Evolutionary conservation across 2,888 invertebrate species (phyloP).

Genomic region (Shargacucullia verbasci): DNA sequence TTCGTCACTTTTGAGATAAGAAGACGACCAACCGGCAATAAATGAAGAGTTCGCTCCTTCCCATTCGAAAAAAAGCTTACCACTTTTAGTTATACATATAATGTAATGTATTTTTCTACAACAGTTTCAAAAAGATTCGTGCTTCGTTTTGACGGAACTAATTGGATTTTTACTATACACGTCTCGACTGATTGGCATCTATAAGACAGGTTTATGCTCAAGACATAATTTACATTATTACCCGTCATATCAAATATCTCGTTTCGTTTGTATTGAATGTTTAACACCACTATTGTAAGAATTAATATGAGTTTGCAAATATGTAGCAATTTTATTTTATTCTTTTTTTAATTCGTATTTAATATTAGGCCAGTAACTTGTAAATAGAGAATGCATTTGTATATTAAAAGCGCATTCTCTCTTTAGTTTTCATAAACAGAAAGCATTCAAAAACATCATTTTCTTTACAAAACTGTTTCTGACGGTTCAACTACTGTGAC

Average conservation of each 20-base stretch:
- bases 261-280: slow-evolving; percentile 14
- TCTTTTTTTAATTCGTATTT: too few relatives aligned
- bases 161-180: slow-evolving; percentile 1
- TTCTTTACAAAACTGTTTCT: neutral
- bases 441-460: neutral
- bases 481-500: slow-evolving; percentile 17
- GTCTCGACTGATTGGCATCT: slow-evolving; percentile 17
- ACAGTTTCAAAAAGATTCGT: neutral
- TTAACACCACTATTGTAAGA: slow-evolving; percentile 1
- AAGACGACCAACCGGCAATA: too few relatives aligned
- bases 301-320: too few relatives aligned
- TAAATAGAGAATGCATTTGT: too few relatives aligned
- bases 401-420: too few relatives aligned
- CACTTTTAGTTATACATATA: too few relatives aligned
- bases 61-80: too few relatives aligned
- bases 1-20: too few relatives aligned
- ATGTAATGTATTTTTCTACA: too few relatives aligned
- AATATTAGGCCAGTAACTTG: too few relatives aligned
- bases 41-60: too few relatives aligned
- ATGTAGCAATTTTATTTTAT: too few relatives aligned
- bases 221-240: slow-evolving; percentile 28
- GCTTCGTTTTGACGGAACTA: neutral
- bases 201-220: slow-evolving; percentile 29
- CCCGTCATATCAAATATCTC: slow-evolving; percentile 10
- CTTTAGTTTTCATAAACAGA: neutral